These are phyloP conservation scores for Hippopotamyrus pictus DNA, from an alignment of 2,797 vertebrate genomes.

Conservation along the genomic window DNA sequence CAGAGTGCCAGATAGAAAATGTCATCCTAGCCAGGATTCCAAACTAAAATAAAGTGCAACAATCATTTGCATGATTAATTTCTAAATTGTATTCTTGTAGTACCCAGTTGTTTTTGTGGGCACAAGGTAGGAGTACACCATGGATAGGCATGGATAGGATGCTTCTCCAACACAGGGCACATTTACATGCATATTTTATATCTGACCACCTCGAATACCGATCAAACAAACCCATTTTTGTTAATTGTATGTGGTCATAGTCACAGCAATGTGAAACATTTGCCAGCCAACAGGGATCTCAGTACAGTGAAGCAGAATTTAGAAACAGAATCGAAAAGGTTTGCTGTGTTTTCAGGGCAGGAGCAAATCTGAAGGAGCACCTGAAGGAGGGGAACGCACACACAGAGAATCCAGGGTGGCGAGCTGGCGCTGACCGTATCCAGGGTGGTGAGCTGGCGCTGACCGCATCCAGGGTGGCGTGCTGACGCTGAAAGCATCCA, in stretches of 20 bases:
- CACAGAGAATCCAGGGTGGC: not conserved
- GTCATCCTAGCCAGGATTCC: not conserved
- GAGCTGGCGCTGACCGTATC: not conserved
- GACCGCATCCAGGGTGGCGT: not conserved
- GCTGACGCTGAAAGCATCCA: not conserved
- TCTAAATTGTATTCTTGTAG: not conserved
- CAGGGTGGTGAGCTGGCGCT: not conserved
- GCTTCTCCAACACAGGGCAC: not conserved
- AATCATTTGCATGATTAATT: not conserved
- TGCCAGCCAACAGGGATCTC: not conserved
- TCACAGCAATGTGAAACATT: not conserved
- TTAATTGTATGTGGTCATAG: not conserved
- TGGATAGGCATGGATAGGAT: not conserved
- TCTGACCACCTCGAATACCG: not conserved
- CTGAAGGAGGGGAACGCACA: not conserved
- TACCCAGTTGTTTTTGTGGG: not conserved
- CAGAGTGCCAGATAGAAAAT: not conserved
- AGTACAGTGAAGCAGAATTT: not conserved
- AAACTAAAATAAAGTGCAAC: not conserved
- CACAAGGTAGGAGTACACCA: not conserved
- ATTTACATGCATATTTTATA: not conserved
- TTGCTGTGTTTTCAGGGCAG: not conserved
- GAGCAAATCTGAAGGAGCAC: not conserved
- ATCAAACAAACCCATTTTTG: not conserved
- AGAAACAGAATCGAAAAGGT: not conserved